Percentiles rank a stretch among this genome's conserved stretches.
Evolutionary conservation across 2,797 vertebrate species (phyloP).

Genomic region (Pterois miles): DNA sequence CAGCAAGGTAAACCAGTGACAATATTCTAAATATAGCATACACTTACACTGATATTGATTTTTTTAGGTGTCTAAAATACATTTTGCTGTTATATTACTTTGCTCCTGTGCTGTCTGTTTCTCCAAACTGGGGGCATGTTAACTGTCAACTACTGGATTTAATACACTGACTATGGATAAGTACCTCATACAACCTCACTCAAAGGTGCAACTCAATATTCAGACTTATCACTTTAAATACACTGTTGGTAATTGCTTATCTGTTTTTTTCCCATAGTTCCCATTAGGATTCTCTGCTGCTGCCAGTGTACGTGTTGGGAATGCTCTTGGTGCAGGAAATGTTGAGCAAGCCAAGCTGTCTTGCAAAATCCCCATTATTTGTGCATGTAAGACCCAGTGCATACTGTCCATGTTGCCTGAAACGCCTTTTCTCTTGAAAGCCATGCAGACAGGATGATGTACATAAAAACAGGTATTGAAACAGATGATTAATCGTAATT

Average conservation of each 20-base stretch:
- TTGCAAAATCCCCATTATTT: slow-evolving; percentile 80
- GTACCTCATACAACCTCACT: neutral
- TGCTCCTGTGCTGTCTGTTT: neutral
- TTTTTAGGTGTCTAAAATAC: neutral
- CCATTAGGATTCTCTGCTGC: slow-evolving; percentile 90
- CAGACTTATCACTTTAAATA: neutral
- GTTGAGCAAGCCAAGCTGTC: slow-evolving; percentile 87
- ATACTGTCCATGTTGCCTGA: neutral
- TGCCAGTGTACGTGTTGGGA: slow-evolving; percentile 90
- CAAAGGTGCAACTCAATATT: no score
- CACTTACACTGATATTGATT: no score
- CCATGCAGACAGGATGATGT: neutral
- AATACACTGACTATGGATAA: neutral
- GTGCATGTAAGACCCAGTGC: slow-evolving; percentile 77
- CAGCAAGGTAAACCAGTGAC: neutral
- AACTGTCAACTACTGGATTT: neutral
- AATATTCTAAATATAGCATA: neutral
- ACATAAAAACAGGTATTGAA: neutral
- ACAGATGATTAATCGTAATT: neutral
- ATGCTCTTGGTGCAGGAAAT: slow-evolving; percentile 90
- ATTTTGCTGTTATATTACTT: neutral
- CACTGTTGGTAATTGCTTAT: neutral
- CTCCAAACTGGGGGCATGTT: neutral
- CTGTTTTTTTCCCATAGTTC: slow-evolving; percentile 70
- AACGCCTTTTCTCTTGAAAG: neutral